A percentile compares a stretch with the other conserved stretches of the same genome.
phyloP scores from a whole-genome alignment of 2,113 vertebrate genomes.

The Ochotona princeps region DNA sequence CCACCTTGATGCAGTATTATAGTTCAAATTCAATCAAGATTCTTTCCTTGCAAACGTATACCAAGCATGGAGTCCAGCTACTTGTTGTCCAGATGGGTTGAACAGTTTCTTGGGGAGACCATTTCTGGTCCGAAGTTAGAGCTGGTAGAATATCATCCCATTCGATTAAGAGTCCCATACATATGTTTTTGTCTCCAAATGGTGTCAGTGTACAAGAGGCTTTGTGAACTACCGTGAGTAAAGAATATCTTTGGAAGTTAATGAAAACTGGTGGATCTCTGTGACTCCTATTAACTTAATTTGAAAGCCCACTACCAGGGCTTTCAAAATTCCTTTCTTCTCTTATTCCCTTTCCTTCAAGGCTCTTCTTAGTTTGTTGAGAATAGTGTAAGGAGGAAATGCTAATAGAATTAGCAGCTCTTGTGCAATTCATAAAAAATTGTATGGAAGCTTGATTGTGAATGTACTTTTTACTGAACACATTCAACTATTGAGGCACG shows the following conservation, averaged over 20 bases:
- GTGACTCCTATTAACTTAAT: background rate
- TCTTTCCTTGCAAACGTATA: too few species aligned
- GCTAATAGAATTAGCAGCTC: background rate
- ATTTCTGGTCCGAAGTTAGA: too few species aligned
- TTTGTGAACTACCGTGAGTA: background rate
- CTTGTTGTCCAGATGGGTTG: too few species aligned
- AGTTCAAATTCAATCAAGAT: too few species aligned
- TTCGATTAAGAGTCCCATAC: too few species aligned
- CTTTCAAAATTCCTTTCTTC: constrained; percentile 40
- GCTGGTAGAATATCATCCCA: too few species aligned
- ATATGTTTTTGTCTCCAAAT: background rate
- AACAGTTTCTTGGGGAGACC: too few species aligned
- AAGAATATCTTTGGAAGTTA: background rate
- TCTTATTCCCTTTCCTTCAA: background rate
- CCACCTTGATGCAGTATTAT: too few species aligned
- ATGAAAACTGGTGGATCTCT: background rate
- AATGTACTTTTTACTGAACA: background rate
- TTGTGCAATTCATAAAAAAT: background rate
- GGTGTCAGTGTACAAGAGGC: background rate
- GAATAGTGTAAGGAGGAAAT: background rate
- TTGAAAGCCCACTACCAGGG: background rate
- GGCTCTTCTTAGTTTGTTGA: background rate
- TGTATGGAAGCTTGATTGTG: background rate
- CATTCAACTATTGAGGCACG: background rate
- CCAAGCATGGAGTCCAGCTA: too few species aligned